Base-by-base conservation (phyloP, 2,113 vertebrate genomes). In the Alouatta palliata region DNA sequence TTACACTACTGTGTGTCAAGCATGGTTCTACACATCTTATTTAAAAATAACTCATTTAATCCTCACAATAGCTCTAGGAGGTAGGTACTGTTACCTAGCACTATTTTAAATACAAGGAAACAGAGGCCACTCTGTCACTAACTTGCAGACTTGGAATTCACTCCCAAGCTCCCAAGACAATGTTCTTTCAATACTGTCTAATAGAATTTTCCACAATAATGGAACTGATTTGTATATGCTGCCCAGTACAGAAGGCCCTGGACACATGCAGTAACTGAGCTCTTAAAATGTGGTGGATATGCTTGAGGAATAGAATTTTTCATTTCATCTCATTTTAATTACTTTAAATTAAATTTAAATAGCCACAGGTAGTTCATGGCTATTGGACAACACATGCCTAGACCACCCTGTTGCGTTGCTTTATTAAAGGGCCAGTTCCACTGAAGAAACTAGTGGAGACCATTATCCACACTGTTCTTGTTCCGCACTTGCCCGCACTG, bases 301-400 rank as follows among this genome's bases (percentile, higher is more conserved):
- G 23, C 73, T 61, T 35, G 4, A 95, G 58, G 21, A 82, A 4
- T 10, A 40, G 12, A n/a, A 54, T 66, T n/a, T 89, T 82, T 40
- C 30, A 66, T 77, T 86, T 80, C 75, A 47, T 61, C 40, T 23
- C 52, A 37, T 49, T 58, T 32, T 27, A 56, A 56, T 82, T 76
- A 19, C 45, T 94, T 81, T 86, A 37, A 71, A 49, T 87, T 76
- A 49, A 81, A 52, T 77, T 91, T 58, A n/a, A 93, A 77, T 25
- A 81, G 47, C 21, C 47, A 19, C 3, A 21, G 23, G 13, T 61
- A 13, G 6, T 25, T 27, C 40, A 2, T 58, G 32, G 43, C 75
- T 40, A 27, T 2, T 32, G n/a, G 27, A 52, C 0, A 6, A 23
- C 8, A n/a, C 23, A 83, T 9, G 54, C 20, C 30, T 75, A 37